Percentiles rank a stretch among this genome's conserved stretches.
These are phyloP conservation scores for Drosophila burlai DNA, from an alignment of 1,140 invertebrate genomes.

Conservation along the genomic window DNA sequence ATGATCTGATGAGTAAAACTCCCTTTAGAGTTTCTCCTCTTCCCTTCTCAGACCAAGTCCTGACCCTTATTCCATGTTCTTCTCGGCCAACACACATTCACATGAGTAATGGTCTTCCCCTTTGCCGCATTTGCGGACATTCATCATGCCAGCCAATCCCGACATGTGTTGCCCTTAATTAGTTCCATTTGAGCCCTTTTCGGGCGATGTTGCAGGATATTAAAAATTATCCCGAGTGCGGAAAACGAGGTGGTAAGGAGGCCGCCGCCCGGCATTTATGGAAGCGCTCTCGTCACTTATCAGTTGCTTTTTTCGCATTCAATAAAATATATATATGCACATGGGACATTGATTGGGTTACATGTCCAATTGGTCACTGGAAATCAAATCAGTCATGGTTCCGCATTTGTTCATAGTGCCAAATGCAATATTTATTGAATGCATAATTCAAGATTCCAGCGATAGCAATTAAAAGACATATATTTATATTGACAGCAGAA, in stretches of 20 bases:
- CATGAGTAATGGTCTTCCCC: conserved; percentile 60
- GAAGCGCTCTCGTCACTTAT: background rate
- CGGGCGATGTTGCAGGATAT: conserved; percentile 21
- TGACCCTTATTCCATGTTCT: conserved; percentile 16
- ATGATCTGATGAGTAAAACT: background rate
- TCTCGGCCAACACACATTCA: conserved; percentile 11
- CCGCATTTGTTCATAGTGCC: background rate
- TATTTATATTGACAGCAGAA: conserved; percentile 25
- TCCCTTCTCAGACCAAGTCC: background rate
- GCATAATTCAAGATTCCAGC: conserved; percentile 7
- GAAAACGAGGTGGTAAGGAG: conserved; percentile 21
- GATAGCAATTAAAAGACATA: conserved; percentile 22
- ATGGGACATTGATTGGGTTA: conserved; percentile 45
- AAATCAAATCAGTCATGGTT: conserved; percentile 39
- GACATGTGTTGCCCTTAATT: conserved; percentile 73
- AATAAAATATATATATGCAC: conserved; percentile 22
- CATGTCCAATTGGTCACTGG: conserved; percentile 13
- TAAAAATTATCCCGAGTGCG: conserved; percentile 44
- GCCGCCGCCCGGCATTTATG: conserved; percentile 23
- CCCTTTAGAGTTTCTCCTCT: background rate
- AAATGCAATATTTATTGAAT: conserved; percentile 16
- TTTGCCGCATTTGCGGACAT: conserved; percentile 56
- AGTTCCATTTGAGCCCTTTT: conserved; percentile 43
- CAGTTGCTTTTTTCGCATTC: conserved; percentile 7
- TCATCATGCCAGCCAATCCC: conserved; percentile 58